phyloP scores from a whole-genome alignment of 2,888 invertebrate species.

The Athalia circularis region DNA sequence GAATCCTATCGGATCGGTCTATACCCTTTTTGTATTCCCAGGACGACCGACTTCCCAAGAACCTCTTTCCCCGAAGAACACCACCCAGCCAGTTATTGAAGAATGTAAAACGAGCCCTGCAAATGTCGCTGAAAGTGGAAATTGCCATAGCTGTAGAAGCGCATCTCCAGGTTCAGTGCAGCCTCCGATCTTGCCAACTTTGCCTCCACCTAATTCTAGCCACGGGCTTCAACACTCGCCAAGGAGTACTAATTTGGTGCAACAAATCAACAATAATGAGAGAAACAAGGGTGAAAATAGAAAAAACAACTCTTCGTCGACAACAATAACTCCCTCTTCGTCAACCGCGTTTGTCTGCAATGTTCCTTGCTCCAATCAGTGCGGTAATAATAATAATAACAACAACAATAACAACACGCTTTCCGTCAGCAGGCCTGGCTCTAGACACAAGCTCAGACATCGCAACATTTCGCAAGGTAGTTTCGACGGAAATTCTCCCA shows the following conservation, averaged over 20 bases:
- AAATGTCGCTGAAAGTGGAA: constrained; percentile 46
- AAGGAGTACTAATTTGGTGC: constrained; percentile 63
- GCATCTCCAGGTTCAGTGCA: constrained; percentile 68
- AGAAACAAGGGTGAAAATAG: constrained; percentile 63
- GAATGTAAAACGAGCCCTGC: neutral
- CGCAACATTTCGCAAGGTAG: constrained; percentile 74
- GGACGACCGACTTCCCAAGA: constrained; percentile 70
- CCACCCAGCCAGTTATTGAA: constrained; percentile 47
- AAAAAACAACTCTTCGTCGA: neutral
- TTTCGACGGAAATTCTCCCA: constrained; percentile 72
- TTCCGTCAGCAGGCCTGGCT: constrained; percentile 66
- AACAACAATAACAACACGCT: constrained; percentile 57
- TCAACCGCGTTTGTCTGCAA: constrained; percentile 59
- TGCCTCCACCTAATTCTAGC: constrained; percentile 70
- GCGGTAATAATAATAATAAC: constrained; percentile 58
- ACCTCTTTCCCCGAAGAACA: constrained; percentile 65
- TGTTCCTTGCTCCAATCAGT: constrained; percentile 66
- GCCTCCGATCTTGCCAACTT: constrained; percentile 64
- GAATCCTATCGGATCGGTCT: neutral
- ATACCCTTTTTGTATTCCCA: constrained; percentile 47
- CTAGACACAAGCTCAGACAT: constrained; percentile 72
- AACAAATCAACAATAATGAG: constrained; percentile 65
- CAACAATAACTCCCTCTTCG: neutral
- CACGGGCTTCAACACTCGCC: constrained; percentile 62
- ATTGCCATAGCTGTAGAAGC: constrained; percentile 68